Conservation (phyloP, 1,140 invertebrate species). For the Pollicipes pollicipes region DNA sequence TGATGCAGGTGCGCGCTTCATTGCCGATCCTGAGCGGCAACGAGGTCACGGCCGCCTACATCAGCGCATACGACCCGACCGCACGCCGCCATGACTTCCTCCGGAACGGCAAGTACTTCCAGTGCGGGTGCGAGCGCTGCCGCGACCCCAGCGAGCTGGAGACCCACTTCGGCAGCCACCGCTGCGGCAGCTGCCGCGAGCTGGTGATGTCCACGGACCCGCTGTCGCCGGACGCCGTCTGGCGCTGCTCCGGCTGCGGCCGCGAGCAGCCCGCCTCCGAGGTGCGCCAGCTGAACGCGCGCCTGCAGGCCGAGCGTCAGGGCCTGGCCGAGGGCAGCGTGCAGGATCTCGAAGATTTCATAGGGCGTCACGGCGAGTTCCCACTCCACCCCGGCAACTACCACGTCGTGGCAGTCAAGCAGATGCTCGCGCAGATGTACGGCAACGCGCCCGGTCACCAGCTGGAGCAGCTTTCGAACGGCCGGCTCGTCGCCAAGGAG, state of each 20-base stretch:
- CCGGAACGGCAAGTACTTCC: slow-evolving; percentile 12
- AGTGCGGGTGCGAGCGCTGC: slow-evolving; percentile 16
- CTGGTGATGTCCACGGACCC: slow-evolving; percentile 29
- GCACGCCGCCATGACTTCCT: slow-evolving; percentile 14
- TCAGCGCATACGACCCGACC: slow-evolving; percentile 13
- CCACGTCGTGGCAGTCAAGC: not conserved
- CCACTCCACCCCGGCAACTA: not conserved
- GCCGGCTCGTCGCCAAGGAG: not conserved
- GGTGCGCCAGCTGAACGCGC: not conserved
- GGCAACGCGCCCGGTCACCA: not conserved
- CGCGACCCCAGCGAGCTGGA: slow-evolving; percentile 18
- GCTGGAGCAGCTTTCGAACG: not conserved
- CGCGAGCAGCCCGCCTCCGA: not conserved
- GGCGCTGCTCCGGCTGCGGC: slow-evolving; percentile 17
- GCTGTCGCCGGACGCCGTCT: slow-evolving; percentile 23
- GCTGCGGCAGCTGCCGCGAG: slow-evolving; percentile 15
- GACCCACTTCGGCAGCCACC: slow-evolving; percentile 17
- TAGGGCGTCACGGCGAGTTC: not conserved
- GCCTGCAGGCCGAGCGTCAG: not conserved
- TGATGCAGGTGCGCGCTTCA: slow-evolving; percentile 31
- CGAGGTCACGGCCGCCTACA: slow-evolving; percentile 17
- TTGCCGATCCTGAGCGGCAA: slow-evolving; percentile 14
- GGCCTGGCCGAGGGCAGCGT: not conserved
- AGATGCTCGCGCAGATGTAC: not conserved
- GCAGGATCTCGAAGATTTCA: not conserved